phyloP scores from a whole-genome alignment of 2,797 vertebrate species.

The Oryzias dopingdopingensis region DNA sequence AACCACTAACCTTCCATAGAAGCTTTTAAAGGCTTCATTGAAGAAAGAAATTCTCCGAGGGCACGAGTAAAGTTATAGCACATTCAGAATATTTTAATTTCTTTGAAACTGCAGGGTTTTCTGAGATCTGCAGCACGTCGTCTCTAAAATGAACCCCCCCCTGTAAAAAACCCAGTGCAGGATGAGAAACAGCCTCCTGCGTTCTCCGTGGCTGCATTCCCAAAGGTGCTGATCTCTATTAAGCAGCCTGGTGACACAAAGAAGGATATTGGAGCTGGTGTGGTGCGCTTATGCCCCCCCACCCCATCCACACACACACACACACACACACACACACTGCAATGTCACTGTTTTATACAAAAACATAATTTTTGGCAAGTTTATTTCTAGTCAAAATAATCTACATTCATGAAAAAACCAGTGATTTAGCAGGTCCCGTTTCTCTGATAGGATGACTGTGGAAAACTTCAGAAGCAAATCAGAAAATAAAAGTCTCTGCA shows the following conservation, averaged over 20 bases:
- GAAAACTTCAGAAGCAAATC: no score
- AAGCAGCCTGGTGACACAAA: slow-evolving; percentile 42
- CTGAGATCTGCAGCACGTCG: slow-evolving; percentile 12
- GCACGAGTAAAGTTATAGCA: slow-evolving; percentile 34
- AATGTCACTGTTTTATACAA: no score
- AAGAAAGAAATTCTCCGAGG: slow-evolving; percentile 52
- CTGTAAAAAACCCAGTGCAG: not conserved
- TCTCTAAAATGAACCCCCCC: slow-evolving; percentile 18
- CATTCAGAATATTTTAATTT: slow-evolving; percentile 37
- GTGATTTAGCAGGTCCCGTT: no score
- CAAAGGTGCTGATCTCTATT: slow-evolving; percentile 51
- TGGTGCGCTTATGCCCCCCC: slow-evolving; percentile 56
- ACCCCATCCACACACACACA: slow-evolving; percentile 3
- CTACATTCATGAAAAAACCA: no score
- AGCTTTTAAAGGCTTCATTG: slow-evolving; percentile 67
- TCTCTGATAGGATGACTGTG: no score
- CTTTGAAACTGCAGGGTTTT: slow-evolving; percentile 11
- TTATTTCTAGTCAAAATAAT: no score
- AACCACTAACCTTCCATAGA: slow-evolving; percentile 66
- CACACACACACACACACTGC: no score
- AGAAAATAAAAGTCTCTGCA: no score
- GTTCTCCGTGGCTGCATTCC: slow-evolving; percentile 48
- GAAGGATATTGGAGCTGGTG: slow-evolving; percentile 29
- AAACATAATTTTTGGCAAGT: no score
- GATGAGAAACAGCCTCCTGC: slow-evolving; percentile 24